Evolutionary conservation across 2,113 vertebrate genomes (phyloP).

Genomic region (rabbit (Oryctolagus cuniculus)): DNA sequence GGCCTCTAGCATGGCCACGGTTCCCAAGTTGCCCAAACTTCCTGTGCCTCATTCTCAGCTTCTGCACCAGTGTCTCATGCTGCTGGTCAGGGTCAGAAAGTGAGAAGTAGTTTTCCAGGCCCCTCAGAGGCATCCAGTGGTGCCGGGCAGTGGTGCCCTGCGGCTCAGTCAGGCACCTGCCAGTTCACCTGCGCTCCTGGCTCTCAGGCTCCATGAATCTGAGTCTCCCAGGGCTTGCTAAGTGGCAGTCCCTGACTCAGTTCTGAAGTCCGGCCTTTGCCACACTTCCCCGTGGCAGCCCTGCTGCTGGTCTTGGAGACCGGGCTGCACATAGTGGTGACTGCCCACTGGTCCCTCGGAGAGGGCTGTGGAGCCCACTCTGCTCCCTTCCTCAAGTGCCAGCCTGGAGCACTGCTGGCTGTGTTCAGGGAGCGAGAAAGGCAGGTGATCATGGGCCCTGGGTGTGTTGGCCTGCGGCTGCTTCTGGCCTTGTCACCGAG

Average conservation of each 20-base stretch:
- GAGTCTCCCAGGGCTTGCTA: not conserved
- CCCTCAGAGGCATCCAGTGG: not conserved
- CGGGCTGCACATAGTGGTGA: no score
- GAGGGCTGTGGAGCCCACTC: not conserved
- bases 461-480: not conserved
- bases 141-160: not conserved
- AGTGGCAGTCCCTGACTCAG: not conserved
- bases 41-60: conserved; percentile 7
- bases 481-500: not conserved
- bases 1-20: not conserved
- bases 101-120: conserved; percentile 75
- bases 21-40: conserved; percentile 62
- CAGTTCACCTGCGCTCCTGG: not conserved
- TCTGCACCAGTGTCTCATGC: conserved; percentile 59
- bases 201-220: not conserved
- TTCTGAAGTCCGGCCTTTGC: not conserved
- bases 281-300: no score
- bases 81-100: conserved; percentile 65
- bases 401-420: not conserved
- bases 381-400: not conserved
- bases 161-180: not conserved
- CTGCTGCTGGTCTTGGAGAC: not conserved
- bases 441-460: not conserved
- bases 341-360: not conserved
- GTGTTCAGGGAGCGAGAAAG: not conserved